phyloP scores from a whole-genome alignment of 2,888 invertebrate species.

The Blera fallax region DNA sequence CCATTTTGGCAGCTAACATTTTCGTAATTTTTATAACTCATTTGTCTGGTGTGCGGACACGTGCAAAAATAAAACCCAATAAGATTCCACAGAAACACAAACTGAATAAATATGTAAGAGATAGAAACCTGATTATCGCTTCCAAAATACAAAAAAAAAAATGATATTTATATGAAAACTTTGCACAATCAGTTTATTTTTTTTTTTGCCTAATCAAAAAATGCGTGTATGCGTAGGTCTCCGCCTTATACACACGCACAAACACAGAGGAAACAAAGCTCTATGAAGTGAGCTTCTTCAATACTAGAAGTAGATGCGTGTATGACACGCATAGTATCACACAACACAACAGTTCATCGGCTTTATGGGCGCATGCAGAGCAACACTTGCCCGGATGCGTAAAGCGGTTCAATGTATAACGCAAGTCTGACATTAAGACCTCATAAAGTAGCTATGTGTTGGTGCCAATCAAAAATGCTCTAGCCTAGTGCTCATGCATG shows the following conservation, averaged over 20 bases:
- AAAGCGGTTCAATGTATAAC: constrained; percentile 35
- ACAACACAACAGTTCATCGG: neutral
- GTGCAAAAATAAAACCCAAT: constrained; percentile 49
- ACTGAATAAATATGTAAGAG: constrained; percentile 29
- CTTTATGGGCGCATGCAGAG: constrained; percentile 59
- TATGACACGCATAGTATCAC: constrained; percentile 17
- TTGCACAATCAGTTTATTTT: constrained; percentile 65
- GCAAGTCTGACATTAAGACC: constrained; percentile 64
- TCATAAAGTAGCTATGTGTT: constrained; percentile 10
- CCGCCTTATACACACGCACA: constrained; percentile 2
- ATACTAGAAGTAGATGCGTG: constrained; percentile 26
- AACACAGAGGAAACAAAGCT: neutral
- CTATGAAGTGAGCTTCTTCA: constrained; percentile 12
- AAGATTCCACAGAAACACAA: constrained; percentile 19
- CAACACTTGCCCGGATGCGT: constrained; percentile 62
- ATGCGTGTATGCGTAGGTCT: constrained; percentile 41
- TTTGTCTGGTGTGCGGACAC: constrained; percentile 48
- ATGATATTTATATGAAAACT: constrained; percentile 6
- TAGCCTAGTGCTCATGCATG: too few species aligned
- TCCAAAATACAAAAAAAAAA: constrained; percentile 19
- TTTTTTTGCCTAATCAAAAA: constrained; percentile 61
- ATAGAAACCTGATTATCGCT: constrained; percentile 58
- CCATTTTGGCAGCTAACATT: constrained; percentile 27
- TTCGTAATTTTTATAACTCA: constrained; percentile 34
- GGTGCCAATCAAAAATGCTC: neutral